A percentile compares a stretch with the other conserved stretches of the same genome.
Evolutionary conservation across 2,797 vertebrate genomes (phyloP).

Genomic region (Agapornis canus): DNA sequence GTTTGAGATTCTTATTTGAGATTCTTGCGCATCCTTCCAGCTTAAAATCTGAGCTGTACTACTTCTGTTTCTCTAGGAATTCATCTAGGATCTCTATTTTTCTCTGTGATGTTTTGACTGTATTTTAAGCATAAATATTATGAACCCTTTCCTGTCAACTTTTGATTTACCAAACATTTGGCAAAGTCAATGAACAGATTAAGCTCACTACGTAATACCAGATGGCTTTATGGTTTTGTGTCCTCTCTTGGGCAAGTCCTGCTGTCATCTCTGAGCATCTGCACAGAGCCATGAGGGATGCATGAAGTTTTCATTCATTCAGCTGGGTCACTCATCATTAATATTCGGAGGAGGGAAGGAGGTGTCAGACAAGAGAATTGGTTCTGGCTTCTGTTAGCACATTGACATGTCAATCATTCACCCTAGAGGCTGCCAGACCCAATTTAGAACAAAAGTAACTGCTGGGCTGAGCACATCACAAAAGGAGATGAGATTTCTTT

Average conservation of each 20-base stretch:
- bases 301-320: constrained; percentile 65
- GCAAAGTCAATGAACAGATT: constrained; percentile 36
- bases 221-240: constrained; percentile 37
- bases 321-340: constrained; percentile 34
- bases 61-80: background rate
- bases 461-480: constrained; percentile 37
- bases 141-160: constrained; percentile 24
- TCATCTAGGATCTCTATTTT: background rate
- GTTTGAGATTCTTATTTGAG: background rate
- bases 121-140: constrained; percentile 33
- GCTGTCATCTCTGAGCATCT: constrained; percentile 64
- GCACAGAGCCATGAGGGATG: constrained; percentile 9
- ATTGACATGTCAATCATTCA: constrained; percentile 44
- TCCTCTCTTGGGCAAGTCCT: constrained; percentile 26
- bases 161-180: constrained; percentile 60
- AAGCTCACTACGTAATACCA: constrained; percentile 30
- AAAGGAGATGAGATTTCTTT: constrained; percentile 40
- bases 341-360: constrained; percentile 20
- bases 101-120: background rate
- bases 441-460: constrained; percentile 59
- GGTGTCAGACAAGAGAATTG: constrained; percentile 43
- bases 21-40: background rate
- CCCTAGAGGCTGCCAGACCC: constrained; percentile 48
- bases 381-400: constrained; percentile 49
- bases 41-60: background rate